These are phyloP conservation scores for Platypus cylindrus DNA, from an alignment of 2,888 invertebrate genomes.

Conservation along the genomic window DNA sequence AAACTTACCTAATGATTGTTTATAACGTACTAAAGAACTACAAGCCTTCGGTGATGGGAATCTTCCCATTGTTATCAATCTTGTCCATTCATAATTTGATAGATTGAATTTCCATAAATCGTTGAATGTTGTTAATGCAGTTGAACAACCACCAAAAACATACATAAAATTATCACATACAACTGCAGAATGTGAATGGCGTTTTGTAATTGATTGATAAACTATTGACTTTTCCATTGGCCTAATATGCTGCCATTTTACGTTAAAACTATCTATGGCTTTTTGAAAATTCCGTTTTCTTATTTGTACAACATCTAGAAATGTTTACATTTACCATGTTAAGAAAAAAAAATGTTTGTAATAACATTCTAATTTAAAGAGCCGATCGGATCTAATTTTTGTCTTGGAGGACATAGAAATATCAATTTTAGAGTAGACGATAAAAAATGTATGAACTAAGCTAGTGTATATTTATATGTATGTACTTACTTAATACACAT, in stretches of 20 bases:
- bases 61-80: conserved; percentile 69
- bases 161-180: conserved; percentile 78
- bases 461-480: no score
- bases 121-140: conserved; percentile 88
- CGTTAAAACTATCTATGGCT: conserved; percentile 62
- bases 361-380: conserved; percentile 1
- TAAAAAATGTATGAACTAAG: conserved; percentile 1
- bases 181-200: conserved; percentile 87
- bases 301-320: conserved; percentile 64
- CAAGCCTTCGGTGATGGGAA: conserved; percentile 96
- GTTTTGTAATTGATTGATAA: conserved; percentile 77
- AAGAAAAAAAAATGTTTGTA: conserved; percentile 1
- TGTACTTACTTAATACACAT: conserved; percentile 66
- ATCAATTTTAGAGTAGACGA: background rate
- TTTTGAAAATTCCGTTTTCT: conserved; percentile 61
- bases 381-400: background rate
- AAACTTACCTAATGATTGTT: conserved; percentile 58
- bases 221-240: conserved; percentile 43
- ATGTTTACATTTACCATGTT: background rate
- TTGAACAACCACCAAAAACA: conserved; percentile 92
- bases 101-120: conserved; percentile 92
- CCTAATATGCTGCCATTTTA: conserved; percentile 58
- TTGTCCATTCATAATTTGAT: conserved; percentile 70
- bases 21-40: conserved; percentile 81
- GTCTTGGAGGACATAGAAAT: background rate